Evolutionary conservation across 2,113 vertebrate genomes (phyloP).

Genomic region (Heterotilapia buettikoferi): DNA sequence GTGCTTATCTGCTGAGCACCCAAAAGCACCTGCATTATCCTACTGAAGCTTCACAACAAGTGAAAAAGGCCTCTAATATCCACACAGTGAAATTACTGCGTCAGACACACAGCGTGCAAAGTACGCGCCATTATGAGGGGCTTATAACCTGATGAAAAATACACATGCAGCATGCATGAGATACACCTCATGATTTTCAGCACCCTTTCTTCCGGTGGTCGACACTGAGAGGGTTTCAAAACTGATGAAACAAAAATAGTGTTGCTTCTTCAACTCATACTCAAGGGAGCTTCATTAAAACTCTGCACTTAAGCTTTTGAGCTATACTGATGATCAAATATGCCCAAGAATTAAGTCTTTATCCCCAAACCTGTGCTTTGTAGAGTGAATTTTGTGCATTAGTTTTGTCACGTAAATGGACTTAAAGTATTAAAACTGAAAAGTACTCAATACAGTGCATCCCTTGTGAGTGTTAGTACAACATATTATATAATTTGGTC

Average conservation of each 20-base stretch:
- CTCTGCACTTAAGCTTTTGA: neutral
- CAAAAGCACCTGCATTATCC: constrained; percentile 53
- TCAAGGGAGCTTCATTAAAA: neutral
- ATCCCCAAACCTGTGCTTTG: neutral
- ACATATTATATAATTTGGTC: neutral
- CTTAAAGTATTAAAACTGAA: neutral
- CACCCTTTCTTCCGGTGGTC: neutral
- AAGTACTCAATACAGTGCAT: neutral
- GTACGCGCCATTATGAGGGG: neutral
- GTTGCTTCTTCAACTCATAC: neutral
- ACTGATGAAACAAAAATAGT: neutral
- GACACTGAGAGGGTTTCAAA: neutral
- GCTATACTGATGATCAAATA: neutral
- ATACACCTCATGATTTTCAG: neutral
- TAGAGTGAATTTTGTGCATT: neutral
- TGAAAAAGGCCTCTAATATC: constrained; percentile 32
- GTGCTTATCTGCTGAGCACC: constrained; percentile 60
- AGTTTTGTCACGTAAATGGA: neutral
- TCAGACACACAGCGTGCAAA: neutral
- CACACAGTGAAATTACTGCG: constrained; percentile 16
- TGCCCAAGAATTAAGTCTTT: neutral
- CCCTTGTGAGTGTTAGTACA: neutral
- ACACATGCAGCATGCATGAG: neutral
- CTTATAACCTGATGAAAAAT: neutral
- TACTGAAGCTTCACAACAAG: constrained; percentile 36